Evolutionary conservation across 2,113 vertebrate species (phyloP), one percentile per base, ranked within the genome.

Genomic region (Burhinus bistriatus): DNA sequence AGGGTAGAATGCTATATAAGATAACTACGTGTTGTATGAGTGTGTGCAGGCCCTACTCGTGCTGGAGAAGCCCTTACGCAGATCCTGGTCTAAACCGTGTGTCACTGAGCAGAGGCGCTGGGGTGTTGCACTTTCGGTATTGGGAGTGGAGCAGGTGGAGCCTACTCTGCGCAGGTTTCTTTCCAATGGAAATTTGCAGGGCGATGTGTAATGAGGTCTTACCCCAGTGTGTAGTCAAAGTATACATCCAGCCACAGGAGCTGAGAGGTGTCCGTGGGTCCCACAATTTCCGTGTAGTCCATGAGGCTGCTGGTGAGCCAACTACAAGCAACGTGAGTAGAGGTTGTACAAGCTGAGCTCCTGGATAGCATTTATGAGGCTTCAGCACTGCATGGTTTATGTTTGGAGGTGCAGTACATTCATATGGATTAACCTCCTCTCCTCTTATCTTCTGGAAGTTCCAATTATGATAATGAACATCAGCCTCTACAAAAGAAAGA

Each of bases 161-260:
- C 23, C 62, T 38, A 15, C 2, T 64, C 58, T 72, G 62, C 5
- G 3, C 23, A 40, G 34, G 13, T 80, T 85, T 93, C 54, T 80
- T 94, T 70, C 47, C 66, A 77, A 3, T 49, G 71, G 21, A 77
- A 15, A 38, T 52, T 42, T 75, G 12, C 9, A 10, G 49, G 14
- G 11, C 0, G 0, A 7, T 17, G 10, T 32, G 9, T 34, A 25
- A 13, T 29, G 62, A 76, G 19, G 29, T 61, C 32, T 73, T 27
- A 22, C 12, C 36, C 59, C 69, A n/a, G 4, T 12, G 9, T n/a
- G 11, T 45, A 54, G 25, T 65, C 44, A 40, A 40, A 5, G 11
- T 54, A 11, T n/a, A 30, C 21, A 32, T 66, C 49, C 69, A 78
- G 38, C n/a, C 44, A 1, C 34, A 32, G 55, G 30, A 89, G 15